phyloP scores from a whole-genome alignment of 2,888 invertebrate genomes.

The Andrena haemorrhoa region DNA sequence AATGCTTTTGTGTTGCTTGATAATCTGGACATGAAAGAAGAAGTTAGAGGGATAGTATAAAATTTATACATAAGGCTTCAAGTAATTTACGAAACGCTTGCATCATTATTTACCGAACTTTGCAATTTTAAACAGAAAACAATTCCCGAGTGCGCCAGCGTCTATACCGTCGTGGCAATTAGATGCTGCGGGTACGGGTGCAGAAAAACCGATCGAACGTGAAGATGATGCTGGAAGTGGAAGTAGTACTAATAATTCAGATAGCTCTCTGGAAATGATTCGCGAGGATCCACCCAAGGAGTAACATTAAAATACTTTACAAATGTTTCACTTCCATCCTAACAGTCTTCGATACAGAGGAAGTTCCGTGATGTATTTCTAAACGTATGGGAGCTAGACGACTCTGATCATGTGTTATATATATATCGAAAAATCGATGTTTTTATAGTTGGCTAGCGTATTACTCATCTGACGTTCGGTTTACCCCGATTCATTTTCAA shows the following conservation, averaged over 20 bases:
- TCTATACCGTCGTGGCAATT: constrained; percentile 94
- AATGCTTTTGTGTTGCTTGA: constrained; percentile 3
- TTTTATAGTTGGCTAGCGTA: constrained; percentile 21
- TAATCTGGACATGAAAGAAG: background rate
- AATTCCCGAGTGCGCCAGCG: constrained; percentile 89
- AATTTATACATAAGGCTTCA: constrained; percentile 32
- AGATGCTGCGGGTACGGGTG: constrained; percentile 84
- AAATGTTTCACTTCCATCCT: constrained; percentile 58
- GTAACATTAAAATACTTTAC: constrained; percentile 45
- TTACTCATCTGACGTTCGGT: constrained; percentile 10
- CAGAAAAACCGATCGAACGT: constrained; percentile 80
- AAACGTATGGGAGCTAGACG: constrained; percentile 21
- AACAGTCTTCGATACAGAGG: constrained; percentile 57
- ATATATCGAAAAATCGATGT: constrained; percentile 36
- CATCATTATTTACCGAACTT: constrained; percentile 38
- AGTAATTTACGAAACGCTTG: constrained; percentile 4
- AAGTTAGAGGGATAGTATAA: constrained; percentile 17
- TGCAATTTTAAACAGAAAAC: constrained; percentile 87
- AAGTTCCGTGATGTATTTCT: constrained; percentile 48
- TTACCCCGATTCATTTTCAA: constrained; percentile 9
- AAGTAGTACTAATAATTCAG: constrained; percentile 84
- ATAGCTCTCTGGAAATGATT: constrained; percentile 85
- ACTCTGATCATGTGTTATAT: constrained; percentile 38
- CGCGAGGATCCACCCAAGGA: constrained; percentile 83
- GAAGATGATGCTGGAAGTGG: constrained; percentile 84